Evolutionary conservation across 2,888 invertebrate species (phyloP).

Genomic region (Drosophila atripex): DNA sequence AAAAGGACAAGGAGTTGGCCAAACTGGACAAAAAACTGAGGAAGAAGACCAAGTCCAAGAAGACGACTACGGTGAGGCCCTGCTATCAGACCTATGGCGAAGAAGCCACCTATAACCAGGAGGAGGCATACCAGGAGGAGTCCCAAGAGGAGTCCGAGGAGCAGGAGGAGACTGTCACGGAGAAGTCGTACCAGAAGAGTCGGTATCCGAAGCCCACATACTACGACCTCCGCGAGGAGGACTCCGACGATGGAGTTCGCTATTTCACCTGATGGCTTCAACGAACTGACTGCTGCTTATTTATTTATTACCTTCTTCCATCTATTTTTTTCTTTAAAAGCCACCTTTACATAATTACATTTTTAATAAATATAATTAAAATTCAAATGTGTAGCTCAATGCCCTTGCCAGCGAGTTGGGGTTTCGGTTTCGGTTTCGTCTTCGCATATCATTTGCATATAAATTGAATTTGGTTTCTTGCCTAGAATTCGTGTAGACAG

Average conservation of each 20-base stretch:
- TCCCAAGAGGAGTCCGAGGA: conserved; percentile 25
- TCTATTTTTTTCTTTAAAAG: neutral
- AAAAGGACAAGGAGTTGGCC: conserved; percentile 45
- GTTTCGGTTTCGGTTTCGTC: conserved; percentile 9
- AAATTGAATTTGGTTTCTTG: conserved; percentile 68
- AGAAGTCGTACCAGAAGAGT: conserved; percentile 13
- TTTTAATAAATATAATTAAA: conserved; percentile 75
- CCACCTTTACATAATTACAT: conserved; percentile 60
- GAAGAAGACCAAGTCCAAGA: conserved; percentile 54
- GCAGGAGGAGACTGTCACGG: conserved; percentile 2
- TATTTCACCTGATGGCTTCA: conserved; percentile 57
- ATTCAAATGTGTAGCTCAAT: conserved; percentile 38
- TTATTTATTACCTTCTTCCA: conserved; percentile 31
- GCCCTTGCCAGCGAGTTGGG: neutral
- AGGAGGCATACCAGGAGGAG: neutral
- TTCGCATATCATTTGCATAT: conserved; percentile 78
- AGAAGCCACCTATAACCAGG: conserved; percentile 1
- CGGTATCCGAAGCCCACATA: conserved; percentile 3
- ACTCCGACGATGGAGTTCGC: conserved; percentile 54
- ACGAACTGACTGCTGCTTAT: conserved; percentile 6
- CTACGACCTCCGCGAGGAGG: conserved; percentile 63
- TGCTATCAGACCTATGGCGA: conserved; percentile 49
- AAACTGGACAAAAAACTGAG: conserved; percentile 56
- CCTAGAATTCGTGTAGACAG: conserved; percentile 48
- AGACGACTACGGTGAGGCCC: conserved; percentile 37